A percentile compares a stretch with the other conserved stretches of the same genome.
Conservation (phyloP, 2,113 vertebrate species). For the Tapirus terrestris region DNA sequence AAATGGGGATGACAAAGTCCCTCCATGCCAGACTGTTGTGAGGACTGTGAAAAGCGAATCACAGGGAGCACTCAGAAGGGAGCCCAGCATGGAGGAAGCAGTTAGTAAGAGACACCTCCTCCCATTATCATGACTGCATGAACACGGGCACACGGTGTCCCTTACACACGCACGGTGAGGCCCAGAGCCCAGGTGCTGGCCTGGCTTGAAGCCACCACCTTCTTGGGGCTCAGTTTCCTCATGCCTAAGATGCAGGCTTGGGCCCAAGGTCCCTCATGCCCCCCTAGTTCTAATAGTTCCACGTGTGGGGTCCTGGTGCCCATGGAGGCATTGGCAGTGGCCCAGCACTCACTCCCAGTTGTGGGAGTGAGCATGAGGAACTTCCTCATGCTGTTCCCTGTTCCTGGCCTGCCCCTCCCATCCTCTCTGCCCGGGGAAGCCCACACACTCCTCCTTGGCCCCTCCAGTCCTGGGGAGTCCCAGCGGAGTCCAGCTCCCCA, state of each 20-base stretch:
- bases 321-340: accelerated
- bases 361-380: too few relatives aligned
- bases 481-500: not conserved
- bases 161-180: accelerated
- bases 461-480: too few relatives aligned
- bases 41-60: accelerated
- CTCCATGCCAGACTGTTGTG: not conserved
- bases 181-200: too few relatives aligned
- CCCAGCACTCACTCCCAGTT: accelerated
- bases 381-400: not conserved
- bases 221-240: not conserved
- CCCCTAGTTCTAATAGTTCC: not conserved
- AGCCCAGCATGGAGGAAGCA: too few relatives aligned
- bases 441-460: not conserved
- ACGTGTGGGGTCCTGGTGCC: not conserved
- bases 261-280: not conserved
- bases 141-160: not conserved
- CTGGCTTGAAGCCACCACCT: not conserved
- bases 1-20: not conserved
- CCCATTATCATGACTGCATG: accelerated
- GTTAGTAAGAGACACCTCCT: accelerated
- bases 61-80: too few relatives aligned
- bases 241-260: accelerated
- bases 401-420: too few relatives aligned
- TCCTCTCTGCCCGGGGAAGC: not conserved